Evolutionary conservation across 2,888 invertebrate genomes (phyloP), one percentile per base, ranked within the genome.

Genomic region (Perithous albicinctus): DNA sequence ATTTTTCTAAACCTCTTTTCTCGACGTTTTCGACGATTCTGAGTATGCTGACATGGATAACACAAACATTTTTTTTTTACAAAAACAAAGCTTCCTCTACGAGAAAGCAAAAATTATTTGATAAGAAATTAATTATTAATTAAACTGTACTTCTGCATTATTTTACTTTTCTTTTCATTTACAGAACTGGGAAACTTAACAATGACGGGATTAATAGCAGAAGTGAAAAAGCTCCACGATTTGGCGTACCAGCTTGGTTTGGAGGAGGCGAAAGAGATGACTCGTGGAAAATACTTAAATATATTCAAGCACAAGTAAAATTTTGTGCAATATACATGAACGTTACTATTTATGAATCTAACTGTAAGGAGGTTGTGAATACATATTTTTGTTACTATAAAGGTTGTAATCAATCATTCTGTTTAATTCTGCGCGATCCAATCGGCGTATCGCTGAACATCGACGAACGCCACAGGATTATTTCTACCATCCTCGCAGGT

Each of bases 201-300:
- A 7, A 96, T 97, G 72, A 95, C 97, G 82, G 96, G 97, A 84
- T 94, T 99, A 32, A 96, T 99, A 87, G 96, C 97, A 88, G 99
- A 99, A 94, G 97, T 99, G 0, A 97, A 98, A 92, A 97, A 97
- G 90, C 94, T 99, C 15, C 98, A 99, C 91, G 98, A 99, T 90
- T 94, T 97, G 80, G 98, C 99, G 0, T 99, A 99, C 93, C 97
- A 98, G 89, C 94, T 99, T 35, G 99, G 99, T 2, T 94, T 98
- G 15, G 98, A 98, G 91, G 99, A 99, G 93, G 97, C 98, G 0
- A 97, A 98, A 92, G 99, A 99, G 94, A 98, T 99, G 97, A 98
- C 98, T 0, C 94, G 99, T 87, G 99, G 98, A 48, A 98, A 98
- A 93, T 97, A 98, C 93, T 94, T 99, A 84, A 97, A 98, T 91